These are phyloP conservation scores for Achroia grisella DNA, from an alignment of 1,140 invertebrate species.

Conservation along the genomic window DNA sequence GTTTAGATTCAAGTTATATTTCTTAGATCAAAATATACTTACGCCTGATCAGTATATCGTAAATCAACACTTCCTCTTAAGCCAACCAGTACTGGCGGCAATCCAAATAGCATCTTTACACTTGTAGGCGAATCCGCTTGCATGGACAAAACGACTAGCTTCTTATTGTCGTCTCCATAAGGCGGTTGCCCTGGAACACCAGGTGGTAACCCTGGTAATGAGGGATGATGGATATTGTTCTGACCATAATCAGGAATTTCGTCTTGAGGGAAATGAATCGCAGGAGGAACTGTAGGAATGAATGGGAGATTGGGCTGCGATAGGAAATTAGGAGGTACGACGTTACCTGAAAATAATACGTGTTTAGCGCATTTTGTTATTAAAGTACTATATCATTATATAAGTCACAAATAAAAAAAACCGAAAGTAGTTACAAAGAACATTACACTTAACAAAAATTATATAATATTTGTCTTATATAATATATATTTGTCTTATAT, in stretches of 20 bases:
- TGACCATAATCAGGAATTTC: conserved; percentile 44
- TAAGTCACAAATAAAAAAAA: too few relatives aligned
- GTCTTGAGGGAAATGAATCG: conserved; percentile 42
- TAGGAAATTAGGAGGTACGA: conserved; percentile 22
- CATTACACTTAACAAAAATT: too few relatives aligned
- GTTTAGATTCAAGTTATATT: too few relatives aligned
- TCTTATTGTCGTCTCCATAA: conserved; percentile 53
- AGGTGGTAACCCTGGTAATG: conserved; percentile 19
- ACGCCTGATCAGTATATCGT: conserved; percentile 85
- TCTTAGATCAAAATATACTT: conserved; percentile 38
- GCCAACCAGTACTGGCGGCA: conserved; percentile 87
- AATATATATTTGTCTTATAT: too few relatives aligned
- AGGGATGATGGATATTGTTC: conserved; percentile 48
- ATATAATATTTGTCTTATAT: too few relatives aligned
- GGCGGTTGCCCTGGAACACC: conserved; percentile 34
- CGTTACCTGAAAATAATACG: conserved; percentile 31
- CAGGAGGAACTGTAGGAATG: conserved; percentile 53
- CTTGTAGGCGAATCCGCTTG: conserved; percentile 85
- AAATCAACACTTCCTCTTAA: conserved; percentile 88
- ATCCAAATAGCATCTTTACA: conserved; percentile 86
- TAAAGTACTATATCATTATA: too few relatives aligned
- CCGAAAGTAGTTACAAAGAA: too few relatives aligned
- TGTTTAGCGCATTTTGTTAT: too few relatives aligned
- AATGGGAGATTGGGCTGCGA: conserved; percentile 26
- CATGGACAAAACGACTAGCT: conserved; percentile 78